phyloP scores from a whole-genome alignment of 92 coral and sea anemone genomes.

The Zoanthus sansibaricus region DNA sequence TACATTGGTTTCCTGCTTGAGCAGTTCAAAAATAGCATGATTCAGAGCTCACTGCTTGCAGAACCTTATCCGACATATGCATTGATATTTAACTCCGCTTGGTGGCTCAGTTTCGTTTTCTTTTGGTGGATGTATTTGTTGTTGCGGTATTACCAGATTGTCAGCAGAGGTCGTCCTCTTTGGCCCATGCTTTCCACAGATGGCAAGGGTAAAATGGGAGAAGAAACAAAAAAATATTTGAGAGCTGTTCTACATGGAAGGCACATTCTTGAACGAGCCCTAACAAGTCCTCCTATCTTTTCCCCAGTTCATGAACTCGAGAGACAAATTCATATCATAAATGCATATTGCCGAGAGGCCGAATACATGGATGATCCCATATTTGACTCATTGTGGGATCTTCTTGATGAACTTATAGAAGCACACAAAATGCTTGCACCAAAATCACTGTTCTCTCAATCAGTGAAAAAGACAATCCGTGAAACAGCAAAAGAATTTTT shows the following conservation, averaged over 20 bases:
- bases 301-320: slow-evolving; percentile 97
- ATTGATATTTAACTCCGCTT: slow-evolving; percentile 70
- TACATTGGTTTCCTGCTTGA: slow-evolving; percentile 85
- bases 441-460: slow-evolving; percentile 85
- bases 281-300: slow-evolving; percentile 93
- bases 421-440: slow-evolving; percentile 91
- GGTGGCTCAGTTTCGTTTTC: slow-evolving; percentile 70
- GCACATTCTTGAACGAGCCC: slow-evolving; percentile 92
- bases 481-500: slow-evolving; percentile 97
- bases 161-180: slow-evolving; percentile 71
- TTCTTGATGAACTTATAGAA: slow-evolving; percentile 98
- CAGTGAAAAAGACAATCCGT: slow-evolving; percentile 88
- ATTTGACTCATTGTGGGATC: slow-evolving; percentile 97
- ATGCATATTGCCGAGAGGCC: slow-evolving; percentile 99
- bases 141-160: slow-evolving; percentile 75
- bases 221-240: slow-evolving; percentile 91
- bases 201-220: slow-evolving; percentile 84
- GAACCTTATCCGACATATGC: slow-evolving; percentile 87
- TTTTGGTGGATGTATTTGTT: slow-evolving; percentile 80
- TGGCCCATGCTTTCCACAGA: slow-evolving; percentile 95
- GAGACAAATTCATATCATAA: slow-evolving; percentile 95
- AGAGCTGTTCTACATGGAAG: slow-evolving; percentile 95
- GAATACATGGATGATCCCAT: slow-evolving; percentile 93
- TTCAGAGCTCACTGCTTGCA: slow-evolving; percentile 79
- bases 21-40: slow-evolving; percentile 66